These are phyloP conservation scores for Rosalia funebris DNA, from an alignment of 2,888 invertebrate genomes.

Conservation along the genomic window DNA sequence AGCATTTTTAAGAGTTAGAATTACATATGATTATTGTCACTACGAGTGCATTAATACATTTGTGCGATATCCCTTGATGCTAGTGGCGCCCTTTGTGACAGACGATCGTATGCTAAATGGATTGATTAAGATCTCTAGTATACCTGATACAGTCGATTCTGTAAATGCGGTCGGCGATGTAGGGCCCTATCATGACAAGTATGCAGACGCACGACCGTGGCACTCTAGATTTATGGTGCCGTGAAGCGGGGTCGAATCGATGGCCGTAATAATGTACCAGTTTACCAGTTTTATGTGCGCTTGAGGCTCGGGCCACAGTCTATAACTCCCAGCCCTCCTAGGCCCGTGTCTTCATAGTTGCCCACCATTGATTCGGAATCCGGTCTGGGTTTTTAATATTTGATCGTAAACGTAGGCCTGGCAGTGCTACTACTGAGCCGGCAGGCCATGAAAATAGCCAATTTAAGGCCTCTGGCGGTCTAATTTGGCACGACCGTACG, in stretches of 20 bases:
- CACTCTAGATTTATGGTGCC: conserved; percentile 28
- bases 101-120: conserved; percentile 18
- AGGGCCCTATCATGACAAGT: conserved; percentile 31
- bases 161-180: conserved; percentile 18
- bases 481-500: not conserved
- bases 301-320: conserved; percentile 5
- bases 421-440: not conserved
- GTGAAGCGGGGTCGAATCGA: conserved; percentile 30
- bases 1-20: no score
- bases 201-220: conserved; percentile 22
- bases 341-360: conserved; percentile 10
- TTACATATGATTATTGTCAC: no score
- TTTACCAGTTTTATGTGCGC: conserved; percentile 18
- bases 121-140: conserved; percentile 23
- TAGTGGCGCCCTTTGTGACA: not conserved
- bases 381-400: conserved; percentile 21
- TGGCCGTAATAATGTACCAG: conserved; percentile 31
- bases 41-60: not conserved
- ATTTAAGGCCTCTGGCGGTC: conserved; percentile 2
- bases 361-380: conserved; percentile 22
- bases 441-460: conserved; percentile 3
- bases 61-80: not conserved
- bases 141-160: conserved; percentile 17
- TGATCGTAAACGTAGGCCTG: conserved; percentile 16
- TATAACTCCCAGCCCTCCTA: conserved; percentile 3